Evolutionary conservation across 2,888 invertebrate species (phyloP).

Genomic region (Aphidius colemani): DNA sequence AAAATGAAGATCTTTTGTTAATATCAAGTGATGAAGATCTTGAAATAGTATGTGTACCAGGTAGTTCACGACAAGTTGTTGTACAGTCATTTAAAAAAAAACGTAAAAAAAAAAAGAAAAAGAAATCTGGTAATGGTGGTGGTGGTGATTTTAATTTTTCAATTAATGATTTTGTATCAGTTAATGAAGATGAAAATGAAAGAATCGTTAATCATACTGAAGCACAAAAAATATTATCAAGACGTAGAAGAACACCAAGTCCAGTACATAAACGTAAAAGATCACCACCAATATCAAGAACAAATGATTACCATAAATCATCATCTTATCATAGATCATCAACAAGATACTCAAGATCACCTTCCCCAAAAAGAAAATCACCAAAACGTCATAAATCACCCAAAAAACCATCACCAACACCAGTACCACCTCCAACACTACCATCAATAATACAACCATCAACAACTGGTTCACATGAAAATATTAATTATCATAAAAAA

Average conservation of each 20-base stretch:
- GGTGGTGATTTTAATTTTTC: constrained; percentile 10
- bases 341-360: constrained; percentile 15
- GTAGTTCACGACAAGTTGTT: constrained; percentile 37
- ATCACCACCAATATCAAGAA: constrained; percentile 11
- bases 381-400: constrained; percentile 19
- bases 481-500: too few relatives aligned
- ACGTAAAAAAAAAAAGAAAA: constrained; percentile 46
- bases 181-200: constrained; percentile 11
- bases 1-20: constrained; percentile 52
- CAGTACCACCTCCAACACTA: neutral
- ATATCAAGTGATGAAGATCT: constrained; percentile 58
- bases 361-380: constrained; percentile 30
- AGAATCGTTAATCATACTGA: neutral
- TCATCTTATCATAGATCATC: constrained; percentile 13
- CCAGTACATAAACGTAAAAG: neutral
- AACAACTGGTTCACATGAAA: too few relatives aligned
- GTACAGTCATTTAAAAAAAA: constrained; percentile 32
- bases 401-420: constrained; percentile 27
- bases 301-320: neutral
- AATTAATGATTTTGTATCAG: constrained; percentile 37
- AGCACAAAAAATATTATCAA: constrained; percentile 30
- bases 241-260: constrained; percentile 26
- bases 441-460: too few relatives aligned
- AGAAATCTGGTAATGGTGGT: constrained; percentile 37
- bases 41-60: constrained; percentile 50